Evolutionary conservation across 2,113 vertebrate genomes (phyloP), one percentile per base, ranked within the genome.

Genomic region (Sander vitreus): DNA sequence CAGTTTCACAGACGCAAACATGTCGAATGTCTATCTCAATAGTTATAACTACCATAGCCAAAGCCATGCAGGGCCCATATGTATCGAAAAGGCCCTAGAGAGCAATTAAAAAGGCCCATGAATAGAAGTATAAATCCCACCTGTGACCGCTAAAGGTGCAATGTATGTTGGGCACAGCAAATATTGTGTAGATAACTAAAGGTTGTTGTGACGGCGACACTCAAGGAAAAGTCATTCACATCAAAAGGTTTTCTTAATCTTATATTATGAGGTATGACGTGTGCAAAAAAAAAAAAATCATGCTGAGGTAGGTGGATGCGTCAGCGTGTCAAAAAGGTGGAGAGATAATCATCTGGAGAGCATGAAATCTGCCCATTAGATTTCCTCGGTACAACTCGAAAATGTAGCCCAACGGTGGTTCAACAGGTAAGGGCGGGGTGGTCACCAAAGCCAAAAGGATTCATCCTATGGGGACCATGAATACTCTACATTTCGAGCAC

Each of bases 91-190:
- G 21, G 43, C 76, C 58, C 67, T 21, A 53, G 68, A 50, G 55
- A 47, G 64, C 18, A 77, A 81, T 69, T 75, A 21, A 53, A 60
- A 43, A 81, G 11, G 9, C 39, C 39, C 15, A 5, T 23, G 33
- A 55, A 69, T 21, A 75, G 3, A 55, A 43, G 36, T 62, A 18
- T 25, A n/a, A 45, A 69, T 70, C 39, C 0, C 11, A 8, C 39
- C 7, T 9, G 45, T 45, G 80, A 33, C 15, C 0, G 19, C 33
- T 45, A 5, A 55, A 57, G 57, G 58, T 25, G 43, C 6, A 23
- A 25, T 0, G 13, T 45, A 79, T 27, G 0, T 30, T 2, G 2
- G n/a, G 30, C 19, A 36, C 12, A 76, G 47, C 53, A 66, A 73
- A 73, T 8, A 63, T 0, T 36, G 71, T 6, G 2, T n/a, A 1